Conservation (phyloP, 2,888 invertebrate species). For the Nymphalis urticae region DNA sequence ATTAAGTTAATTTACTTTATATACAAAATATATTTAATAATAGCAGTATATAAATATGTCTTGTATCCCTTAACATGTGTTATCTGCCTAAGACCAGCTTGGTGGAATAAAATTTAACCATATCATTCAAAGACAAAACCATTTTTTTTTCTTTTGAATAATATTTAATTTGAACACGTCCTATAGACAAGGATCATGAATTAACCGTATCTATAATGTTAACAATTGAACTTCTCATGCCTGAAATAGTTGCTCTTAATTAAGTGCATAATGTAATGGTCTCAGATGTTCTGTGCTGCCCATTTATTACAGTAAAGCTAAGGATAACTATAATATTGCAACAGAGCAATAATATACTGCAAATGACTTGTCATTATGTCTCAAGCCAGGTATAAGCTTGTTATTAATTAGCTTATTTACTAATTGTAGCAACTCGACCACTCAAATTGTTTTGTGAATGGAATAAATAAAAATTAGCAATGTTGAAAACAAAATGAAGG, state of each 20-base stretch:
- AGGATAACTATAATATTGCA: constrained; percentile 72
- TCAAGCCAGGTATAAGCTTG: constrained; percentile 54
- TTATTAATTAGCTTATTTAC: constrained; percentile 57
- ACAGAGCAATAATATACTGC: constrained; percentile 69
- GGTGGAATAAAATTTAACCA: too few species aligned
- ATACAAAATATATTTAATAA: too few species aligned
- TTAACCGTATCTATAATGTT: not conserved
- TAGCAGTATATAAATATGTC: too few species aligned
- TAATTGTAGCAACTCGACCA: constrained; percentile 35
- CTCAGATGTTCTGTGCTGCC: constrained; percentile 71
- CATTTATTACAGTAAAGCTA: constrained; percentile 74
- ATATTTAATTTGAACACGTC: too few species aligned
- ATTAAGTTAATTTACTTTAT: too few species aligned
- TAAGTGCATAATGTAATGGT: constrained; percentile 53
- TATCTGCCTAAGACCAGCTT: too few species aligned
- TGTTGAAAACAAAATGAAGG: not conserved
- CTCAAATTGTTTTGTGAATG: constrained; percentile 20
- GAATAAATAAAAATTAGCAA: too few species aligned
- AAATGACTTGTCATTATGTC: constrained; percentile 72
- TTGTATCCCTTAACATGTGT: too few species aligned
- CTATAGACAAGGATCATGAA: not conserved
- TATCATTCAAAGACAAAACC: too few species aligned
- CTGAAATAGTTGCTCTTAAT: constrained; percentile 53
- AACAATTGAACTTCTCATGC: constrained; percentile 8
- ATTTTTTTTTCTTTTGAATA: too few species aligned